Evolutionary conservation across 1,140 invertebrate genomes (phyloP), one percentile per base, ranked within the genome.

Genomic region (Oedothorax gibbosus): DNA sequence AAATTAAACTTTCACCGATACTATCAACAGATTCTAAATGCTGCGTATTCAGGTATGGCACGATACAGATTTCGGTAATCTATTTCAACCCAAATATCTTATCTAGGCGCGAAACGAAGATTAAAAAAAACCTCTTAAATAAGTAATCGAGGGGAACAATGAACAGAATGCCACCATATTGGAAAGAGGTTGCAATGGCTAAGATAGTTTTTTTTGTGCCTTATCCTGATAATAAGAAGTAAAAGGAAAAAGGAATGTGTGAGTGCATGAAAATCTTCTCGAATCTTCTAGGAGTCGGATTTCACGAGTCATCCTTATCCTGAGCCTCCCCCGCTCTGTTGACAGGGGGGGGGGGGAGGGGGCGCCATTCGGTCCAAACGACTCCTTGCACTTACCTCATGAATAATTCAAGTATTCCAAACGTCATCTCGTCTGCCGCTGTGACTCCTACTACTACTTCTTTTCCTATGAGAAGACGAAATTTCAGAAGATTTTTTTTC

Each of bases 281-380:
- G 76, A 84, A 84, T 84, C 81, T 72, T 65, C 35, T 35, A 35
- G 81, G 81, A 84, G 81, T 84, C 81, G 81, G 81, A 84, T 84
- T 84, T 84, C 81, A 75, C 81, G 66, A 84, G 81, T 84, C 81
- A 84, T 84, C 72, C 81, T 84, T 84, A 84, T 84, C 81, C 81
- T 64, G 81, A 84, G 68, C 76, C 49, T 53, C 80, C 54, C 56
- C 72, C 81, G 66, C 68, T 84, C 81, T 84, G 81, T 75, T 75
- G 81, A 84, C 81, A 84, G 80, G 80, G 35, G 35, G 35, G 35
- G 5, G 35, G 35, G 35, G 35, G n/a, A n/a, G 76, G 72, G 78
- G 81, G 81, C 81, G 81, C 81, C 80, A 50, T 82, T 82, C 68
- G 80, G 80, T 82, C 80, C 81, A 84, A 84, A 84, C 81, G 81